Percentiles rank a stretch among this genome's conserved stretches.
These are phyloP conservation scores for Drosophila micromelanica DNA, from an alignment of 1,140 invertebrate species.

Conservation along the genomic window DNA sequence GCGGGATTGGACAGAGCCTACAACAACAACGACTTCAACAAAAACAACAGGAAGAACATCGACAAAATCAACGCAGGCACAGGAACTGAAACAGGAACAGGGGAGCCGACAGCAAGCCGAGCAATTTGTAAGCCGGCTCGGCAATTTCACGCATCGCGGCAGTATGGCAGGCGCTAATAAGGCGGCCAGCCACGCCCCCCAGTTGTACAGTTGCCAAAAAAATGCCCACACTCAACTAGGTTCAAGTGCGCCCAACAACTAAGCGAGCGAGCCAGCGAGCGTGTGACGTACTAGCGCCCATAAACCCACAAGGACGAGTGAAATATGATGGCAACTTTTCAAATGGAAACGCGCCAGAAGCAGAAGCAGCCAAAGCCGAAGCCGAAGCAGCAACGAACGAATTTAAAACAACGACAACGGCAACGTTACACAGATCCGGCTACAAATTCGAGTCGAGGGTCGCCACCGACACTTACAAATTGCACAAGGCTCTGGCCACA, in stretches of 20 bases:
- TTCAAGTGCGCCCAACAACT: conserved; percentile 16
- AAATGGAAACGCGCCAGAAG: conserved; percentile 74
- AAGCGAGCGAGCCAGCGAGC: conserved; percentile 8
- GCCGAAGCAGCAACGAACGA: conserved; percentile 61
- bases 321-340: conserved; percentile 83
- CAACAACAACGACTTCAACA: conserved; percentile 3
- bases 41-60: not conserved
- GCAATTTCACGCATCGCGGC: conserved; percentile 78
- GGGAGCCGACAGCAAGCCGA: conserved; percentile 9
- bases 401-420: conserved; percentile 76
- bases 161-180: conserved; percentile 77
- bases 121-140: conserved; percentile 37
- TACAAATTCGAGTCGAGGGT: not conserved
- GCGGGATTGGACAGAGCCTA: not conserved
- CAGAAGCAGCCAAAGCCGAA: conserved; percentile 24
- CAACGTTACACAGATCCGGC: conserved; percentile 20
- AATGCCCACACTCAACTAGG: conserved; percentile 55
- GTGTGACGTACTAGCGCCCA: conserved; percentile 19
- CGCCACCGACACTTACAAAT: conserved; percentile 17
- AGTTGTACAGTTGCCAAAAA: conserved; percentile 41
- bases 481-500: conserved; percentile 58
- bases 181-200: conserved; percentile 66
- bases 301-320: conserved; percentile 50
- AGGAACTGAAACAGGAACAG: not conserved
- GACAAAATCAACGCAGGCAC: not conserved